A percentile compares a stretch with the other conserved stretches of the same genome.
Evolutionary conservation across 2,888 invertebrate genomes (phyloP).

Genomic region (Ichneumoninae sp.): DNA sequence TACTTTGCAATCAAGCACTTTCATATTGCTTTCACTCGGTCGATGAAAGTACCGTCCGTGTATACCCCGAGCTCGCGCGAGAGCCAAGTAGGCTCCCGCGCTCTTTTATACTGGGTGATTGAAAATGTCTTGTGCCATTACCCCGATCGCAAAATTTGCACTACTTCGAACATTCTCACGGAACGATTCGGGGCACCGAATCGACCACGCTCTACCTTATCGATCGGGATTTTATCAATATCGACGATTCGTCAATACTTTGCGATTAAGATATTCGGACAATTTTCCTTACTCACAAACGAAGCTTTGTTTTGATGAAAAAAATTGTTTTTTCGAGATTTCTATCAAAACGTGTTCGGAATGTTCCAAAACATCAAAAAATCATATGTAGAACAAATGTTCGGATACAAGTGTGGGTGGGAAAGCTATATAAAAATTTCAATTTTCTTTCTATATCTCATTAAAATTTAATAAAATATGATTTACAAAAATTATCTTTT

Average conservation of each 20-base stretch:
- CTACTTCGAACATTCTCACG: background rate
- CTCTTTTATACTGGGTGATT: constrained; percentile 71
- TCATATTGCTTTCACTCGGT: constrained; percentile 84
- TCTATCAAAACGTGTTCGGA: no score
- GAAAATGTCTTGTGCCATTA: constrained; percentile 43
- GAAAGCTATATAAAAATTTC: no score
- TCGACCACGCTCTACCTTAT: background rate
- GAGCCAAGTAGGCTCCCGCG: constrained; percentile 79
- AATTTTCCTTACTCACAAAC: background rate
- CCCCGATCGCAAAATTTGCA: constrained; percentile 1
- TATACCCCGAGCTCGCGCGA: constrained; percentile 67
- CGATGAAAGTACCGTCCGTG: constrained; percentile 82
- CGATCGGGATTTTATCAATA: background rate
- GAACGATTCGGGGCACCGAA: background rate
- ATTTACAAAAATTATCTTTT: background rate
- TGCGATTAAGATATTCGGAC: background rate
- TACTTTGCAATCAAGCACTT: constrained; percentile 85
- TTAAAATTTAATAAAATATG: background rate
- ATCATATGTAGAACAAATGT: no score
- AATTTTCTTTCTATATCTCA: background rate
- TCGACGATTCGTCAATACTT: background rate
- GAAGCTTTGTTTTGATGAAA: no score
- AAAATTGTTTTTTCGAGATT: no score
- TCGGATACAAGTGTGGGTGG: no score
- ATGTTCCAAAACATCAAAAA: no score